Percentiles rank a stretch among this genome's conserved stretches.
phyloP scores from a whole-genome alignment of 2,797 vertebrate species.

The Hemitrygon akajei region DNA sequence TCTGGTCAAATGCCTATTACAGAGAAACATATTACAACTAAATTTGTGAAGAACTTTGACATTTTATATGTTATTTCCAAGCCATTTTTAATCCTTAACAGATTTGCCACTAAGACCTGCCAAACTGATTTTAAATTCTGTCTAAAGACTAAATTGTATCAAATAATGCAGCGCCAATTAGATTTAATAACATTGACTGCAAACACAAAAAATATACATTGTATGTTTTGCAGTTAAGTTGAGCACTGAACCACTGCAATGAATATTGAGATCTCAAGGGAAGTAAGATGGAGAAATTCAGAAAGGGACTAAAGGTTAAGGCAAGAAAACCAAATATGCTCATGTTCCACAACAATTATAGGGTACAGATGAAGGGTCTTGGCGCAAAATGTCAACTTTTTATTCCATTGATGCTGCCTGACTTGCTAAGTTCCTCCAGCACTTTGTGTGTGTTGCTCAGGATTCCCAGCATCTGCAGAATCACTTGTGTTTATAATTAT shows the following conservation, averaged over 20 bases:
- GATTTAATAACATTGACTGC: too few species aligned
- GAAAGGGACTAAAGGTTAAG: neutral
- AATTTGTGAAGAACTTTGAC: neutral
- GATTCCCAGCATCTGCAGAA: too few species aligned
- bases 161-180: neutral
- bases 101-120: neutral
- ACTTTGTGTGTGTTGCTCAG: too few species aligned
- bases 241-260: neutral
- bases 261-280: neutral
- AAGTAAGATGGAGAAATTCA: neutral
- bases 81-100: neutral
- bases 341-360: too few species aligned
- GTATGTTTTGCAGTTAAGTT: neutral
- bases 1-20: conserved; percentile 71
- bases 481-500: too few species aligned
- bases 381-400: too few species aligned
- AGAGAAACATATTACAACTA: neutral
- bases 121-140: neutral
- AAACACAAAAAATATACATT: too few species aligned
- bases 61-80: neutral
- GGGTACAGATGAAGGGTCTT: too few species aligned
- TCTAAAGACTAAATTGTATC: neutral
- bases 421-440: too few species aligned
- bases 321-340: neutral
- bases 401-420: too few species aligned